Conservation (phyloP, 2,113 vertebrate species). For the Boleophthalmus pectinirostris region DNA sequence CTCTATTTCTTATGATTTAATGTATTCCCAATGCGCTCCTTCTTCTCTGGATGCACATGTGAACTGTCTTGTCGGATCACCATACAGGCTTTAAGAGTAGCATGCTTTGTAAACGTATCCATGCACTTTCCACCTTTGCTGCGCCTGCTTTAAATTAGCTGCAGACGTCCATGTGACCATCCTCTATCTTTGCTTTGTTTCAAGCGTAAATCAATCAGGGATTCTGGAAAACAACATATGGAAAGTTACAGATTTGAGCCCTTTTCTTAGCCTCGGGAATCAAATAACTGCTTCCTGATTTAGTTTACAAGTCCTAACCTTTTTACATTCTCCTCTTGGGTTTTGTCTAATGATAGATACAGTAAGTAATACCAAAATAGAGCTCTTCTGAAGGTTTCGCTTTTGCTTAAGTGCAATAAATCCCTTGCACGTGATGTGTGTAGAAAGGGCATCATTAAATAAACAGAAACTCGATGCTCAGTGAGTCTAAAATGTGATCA, state of each 20-base stretch:
- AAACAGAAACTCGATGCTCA: constrained; percentile 14
- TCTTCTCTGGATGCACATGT: neutral
- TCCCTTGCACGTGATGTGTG: neutral
- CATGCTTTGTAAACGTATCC: constrained; percentile 8
- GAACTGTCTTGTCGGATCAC: neutral
- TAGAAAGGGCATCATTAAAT: neutral
- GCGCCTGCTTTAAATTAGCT: constrained; percentile 33
- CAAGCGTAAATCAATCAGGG: constrained; percentile 23
- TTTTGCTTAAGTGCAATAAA: neutral
- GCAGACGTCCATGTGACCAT: constrained; percentile 3
- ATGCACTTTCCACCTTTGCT: constrained; percentile 26
- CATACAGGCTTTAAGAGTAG: neutral
- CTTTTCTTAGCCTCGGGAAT: neutral
- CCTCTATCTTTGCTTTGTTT: constrained; percentile 24
- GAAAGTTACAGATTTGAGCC: constrained; percentile 22
- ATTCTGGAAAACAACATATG: constrained; percentile 13
- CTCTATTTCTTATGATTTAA: neutral
- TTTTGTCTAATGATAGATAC: neutral
- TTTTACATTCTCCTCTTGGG: neutral
- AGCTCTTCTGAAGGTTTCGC: neutral
- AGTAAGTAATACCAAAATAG: neutral
- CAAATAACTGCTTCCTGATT: constrained; percentile 14
- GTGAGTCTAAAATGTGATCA: constrained; percentile 29
- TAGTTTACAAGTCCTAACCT: constrained; percentile 6
- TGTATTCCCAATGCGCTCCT: neutral